Conservation (phyloP, 1,140 invertebrate species). For the Drosophila neocordata region DNA sequence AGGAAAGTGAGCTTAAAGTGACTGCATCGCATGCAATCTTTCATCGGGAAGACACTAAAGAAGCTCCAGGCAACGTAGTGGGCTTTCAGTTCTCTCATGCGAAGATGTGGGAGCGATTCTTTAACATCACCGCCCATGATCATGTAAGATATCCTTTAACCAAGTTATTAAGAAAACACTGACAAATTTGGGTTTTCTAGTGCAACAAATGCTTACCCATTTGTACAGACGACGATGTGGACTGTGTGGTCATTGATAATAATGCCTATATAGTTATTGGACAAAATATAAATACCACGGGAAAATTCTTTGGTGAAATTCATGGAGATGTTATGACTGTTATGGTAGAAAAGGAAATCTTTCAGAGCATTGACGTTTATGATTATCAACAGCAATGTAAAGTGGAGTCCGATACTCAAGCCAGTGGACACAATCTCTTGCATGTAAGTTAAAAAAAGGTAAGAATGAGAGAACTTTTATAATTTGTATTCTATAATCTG, state of each 20-base stretch:
- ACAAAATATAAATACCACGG: slow-evolving; percentile 87
- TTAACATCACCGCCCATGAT: slow-evolving; percentile 86
- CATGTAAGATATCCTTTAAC: slow-evolving; percentile 60
- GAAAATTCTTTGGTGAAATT: slow-evolving; percentile 92
- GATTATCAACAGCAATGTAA: slow-evolving; percentile 93
- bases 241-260: slow-evolving; percentile 94
- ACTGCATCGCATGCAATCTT: slow-evolving; percentile 94
- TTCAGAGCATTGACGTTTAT: slow-evolving; percentile 89
- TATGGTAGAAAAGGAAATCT: slow-evolving; percentile 89
- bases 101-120: slow-evolving; percentile 87
- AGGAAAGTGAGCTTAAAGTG: slow-evolving; percentile 86
- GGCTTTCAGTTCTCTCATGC: slow-evolving; percentile 92
- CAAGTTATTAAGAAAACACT: background rate
- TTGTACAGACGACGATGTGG: slow-evolving; percentile 85
- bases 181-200: slow-evolving; percentile 53
- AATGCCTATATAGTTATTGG: slow-evolving; percentile 94
- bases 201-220: slow-evolving; percentile 84
- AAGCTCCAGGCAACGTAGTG: slow-evolving; percentile 93
- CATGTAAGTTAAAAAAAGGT: slow-evolving; percentile 52
- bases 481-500: background rate
- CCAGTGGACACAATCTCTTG: slow-evolving; percentile 54
- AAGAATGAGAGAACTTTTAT: too few relatives aligned
- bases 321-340: slow-evolving; percentile 91
- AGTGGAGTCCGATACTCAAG: slow-evolving; percentile 41
- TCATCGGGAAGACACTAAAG: slow-evolving; percentile 88